A percentile compares a stretch with the other conserved stretches of the same genome.
Conservation (phyloP, 1,140 invertebrate genomes). For the Habropoda laboriosa region DNA sequence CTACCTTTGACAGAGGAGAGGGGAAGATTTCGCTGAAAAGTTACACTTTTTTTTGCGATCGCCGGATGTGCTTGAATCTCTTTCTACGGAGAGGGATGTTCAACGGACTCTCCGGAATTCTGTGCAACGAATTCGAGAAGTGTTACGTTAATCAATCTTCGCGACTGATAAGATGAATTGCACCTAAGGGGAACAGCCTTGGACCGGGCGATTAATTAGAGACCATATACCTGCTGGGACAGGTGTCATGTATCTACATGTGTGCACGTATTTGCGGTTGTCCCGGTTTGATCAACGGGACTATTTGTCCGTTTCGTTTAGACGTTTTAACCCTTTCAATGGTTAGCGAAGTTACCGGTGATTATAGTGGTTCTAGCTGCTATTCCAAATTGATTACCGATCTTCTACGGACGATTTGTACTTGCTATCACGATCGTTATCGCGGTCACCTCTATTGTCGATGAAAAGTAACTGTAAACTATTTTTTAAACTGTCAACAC, state of each 20-base stretch:
- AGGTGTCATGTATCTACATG: not conserved
- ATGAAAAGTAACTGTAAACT: too few relatives aligned
- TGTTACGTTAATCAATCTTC: slow-evolving; percentile 55
- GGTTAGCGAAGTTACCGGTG: too few relatives aligned
- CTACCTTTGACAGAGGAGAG: slow-evolving; percentile 5
- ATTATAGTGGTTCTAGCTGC: too few relatives aligned
- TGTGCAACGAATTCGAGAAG: slow-evolving; percentile 48
- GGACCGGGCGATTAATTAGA: slow-evolving; percentile 35
- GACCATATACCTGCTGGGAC: not conserved
- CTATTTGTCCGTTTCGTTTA: not conserved
- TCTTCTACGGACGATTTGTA: too few relatives aligned
- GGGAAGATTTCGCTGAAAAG: not conserved
- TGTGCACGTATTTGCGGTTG: not conserved
- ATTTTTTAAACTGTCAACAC: too few relatives aligned
- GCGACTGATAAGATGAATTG: slow-evolving; percentile 49
- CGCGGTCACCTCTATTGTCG: too few relatives aligned
- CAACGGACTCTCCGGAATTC: slow-evolving; percentile 30
- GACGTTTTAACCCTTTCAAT: too few relatives aligned
- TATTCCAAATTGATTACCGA: too few relatives aligned
- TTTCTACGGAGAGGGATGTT: slow-evolving; percentile 48
- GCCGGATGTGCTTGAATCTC: slow-evolving; percentile 37
- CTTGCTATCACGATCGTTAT: too few relatives aligned
- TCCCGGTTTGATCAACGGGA: too few relatives aligned
- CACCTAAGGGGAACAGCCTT: slow-evolving; percentile 1
- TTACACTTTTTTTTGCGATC: not conserved